Conservation (phyloP, 2,797 vertebrate genomes). For the Xiphophorus birchmanni region DNA sequence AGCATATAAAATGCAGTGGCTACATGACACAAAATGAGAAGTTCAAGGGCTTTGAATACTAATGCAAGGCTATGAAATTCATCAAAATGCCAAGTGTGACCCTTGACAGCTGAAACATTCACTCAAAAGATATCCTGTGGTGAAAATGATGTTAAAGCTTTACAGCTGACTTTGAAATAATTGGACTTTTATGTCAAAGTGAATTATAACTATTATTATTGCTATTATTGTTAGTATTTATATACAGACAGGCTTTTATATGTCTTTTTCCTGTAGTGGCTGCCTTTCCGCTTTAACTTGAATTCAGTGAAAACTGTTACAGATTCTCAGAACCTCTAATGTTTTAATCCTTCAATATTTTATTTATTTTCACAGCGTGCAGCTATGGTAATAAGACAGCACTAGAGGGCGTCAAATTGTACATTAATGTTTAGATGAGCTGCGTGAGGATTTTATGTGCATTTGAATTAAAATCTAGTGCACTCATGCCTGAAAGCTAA, state of each 20-base stretch:
- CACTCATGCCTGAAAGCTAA: conserved; percentile 8
- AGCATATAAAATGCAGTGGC: background rate
- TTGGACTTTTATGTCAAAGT: conserved; percentile 44
- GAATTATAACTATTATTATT: background rate
- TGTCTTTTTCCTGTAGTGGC: background rate
- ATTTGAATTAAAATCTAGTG: background rate
- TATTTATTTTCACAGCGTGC: conserved; percentile 13
- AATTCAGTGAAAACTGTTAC: background rate
- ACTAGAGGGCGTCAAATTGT: conserved; percentile 54
- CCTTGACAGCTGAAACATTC: background rate
- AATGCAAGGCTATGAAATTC: background rate
- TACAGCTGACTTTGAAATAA: conserved; percentile 33
- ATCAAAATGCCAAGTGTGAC: background rate
- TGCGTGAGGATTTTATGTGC: conserved; percentile 3
- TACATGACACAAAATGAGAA: background rate
- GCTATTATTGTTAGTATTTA: background rate
- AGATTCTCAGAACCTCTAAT: conserved; percentile 3
- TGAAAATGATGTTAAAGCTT: conserved; percentile 29
- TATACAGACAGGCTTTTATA: conserved; percentile 5
- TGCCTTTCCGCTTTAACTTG: background rate
- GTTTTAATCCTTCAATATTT: conserved; percentile 8
- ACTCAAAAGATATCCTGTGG: background rate
- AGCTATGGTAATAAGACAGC: conserved; percentile 43
- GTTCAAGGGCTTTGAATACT: background rate
- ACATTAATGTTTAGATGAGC: conserved; percentile 24